A percentile compares a stretch with the other conserved stretches of the same genome.
Conservation (phyloP, 2,113 vertebrate genomes). For the Mionectes macconnelli region DNA sequence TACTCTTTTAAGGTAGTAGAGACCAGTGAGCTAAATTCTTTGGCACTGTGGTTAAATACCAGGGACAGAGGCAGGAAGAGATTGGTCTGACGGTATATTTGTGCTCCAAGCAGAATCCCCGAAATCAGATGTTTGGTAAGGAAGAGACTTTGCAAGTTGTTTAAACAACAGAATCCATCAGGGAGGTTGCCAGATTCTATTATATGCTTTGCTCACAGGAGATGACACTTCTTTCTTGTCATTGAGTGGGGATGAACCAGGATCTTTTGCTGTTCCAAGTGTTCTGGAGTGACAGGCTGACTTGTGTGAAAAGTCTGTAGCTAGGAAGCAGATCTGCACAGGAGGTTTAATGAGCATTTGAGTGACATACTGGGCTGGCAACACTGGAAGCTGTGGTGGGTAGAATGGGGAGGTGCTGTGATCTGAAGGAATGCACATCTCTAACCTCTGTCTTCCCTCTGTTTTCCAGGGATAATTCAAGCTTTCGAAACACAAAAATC, state of each 20-base stretch:
- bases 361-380: neutral
- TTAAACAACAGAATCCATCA: neutral
- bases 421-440: neutral
- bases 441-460: conserved; percentile 53
- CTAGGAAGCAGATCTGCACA: neutral
- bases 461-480: conserved; percentile 84
- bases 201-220: neutral
- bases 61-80: neutral
- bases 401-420: neutral
- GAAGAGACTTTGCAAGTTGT: neutral
- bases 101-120: neutral
- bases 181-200: neutral
- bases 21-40: neutral
- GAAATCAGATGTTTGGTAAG: neutral
- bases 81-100: neutral
- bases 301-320: neutral
- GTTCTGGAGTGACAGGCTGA: neutral
- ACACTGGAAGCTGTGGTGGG: neutral
- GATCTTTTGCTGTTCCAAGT: neutral
- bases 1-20: neutral
- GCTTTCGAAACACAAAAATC: conserved; percentile 87
- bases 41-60: neutral
- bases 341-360: neutral
- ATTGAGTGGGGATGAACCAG: neutral
- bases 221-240: neutral